Base-by-base conservation (phyloP, 1,140 invertebrate genomes). In the Tyrophagus putrescentiae region DNA sequence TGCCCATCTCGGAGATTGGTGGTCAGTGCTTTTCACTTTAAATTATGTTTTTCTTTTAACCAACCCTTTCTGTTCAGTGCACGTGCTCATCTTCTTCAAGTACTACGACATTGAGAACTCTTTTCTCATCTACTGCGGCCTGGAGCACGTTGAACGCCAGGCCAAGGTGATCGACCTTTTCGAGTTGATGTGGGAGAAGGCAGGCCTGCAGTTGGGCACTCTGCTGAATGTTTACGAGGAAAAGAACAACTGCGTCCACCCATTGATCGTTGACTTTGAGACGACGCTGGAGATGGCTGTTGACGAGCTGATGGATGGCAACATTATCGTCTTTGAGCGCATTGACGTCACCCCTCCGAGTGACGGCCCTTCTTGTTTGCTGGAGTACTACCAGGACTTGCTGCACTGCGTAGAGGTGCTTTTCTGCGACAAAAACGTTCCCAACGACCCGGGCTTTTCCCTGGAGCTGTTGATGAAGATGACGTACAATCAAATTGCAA, bases 41-140 rank as follows among this genome's bases (percentile, higher is more conserved):
- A 32, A n/a, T 45, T 3, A 61, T 1, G n/a, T n/a, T 5, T n/a
- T 28, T 6, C 3, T 57, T 57, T 4, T 16, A 11, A 44, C 16
- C 16, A 32, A n/a, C 58, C 27, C 18, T 64, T 64, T 13, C 65
- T 7, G 69, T 71, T 13, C 64, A 74, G 73, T 64, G 52, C 89
- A 95, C 74, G 89, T 95, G 5, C 77, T 95, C 28, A 72, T 96
- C 57, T 97, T 96, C 75, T 88, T 96, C 71, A 97, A 97, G 76
- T 79, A 89, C 70, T 97, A 96, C 70, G 90, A 96, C 75, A 90
- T 91, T 0, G 84, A 84, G 65, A 83, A 84, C 67, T 91, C 89
- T 71, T 82, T 83, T 57, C 84, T 96, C 61, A 88, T 92, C 68
- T 97, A 94, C 72, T 91, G 87, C 72, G 84, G 84, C 42, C 91